Evolutionary conservation across 92 coral and sea anemone species (phyloP).

Genomic region (Parazoanthus darwini): DNA sequence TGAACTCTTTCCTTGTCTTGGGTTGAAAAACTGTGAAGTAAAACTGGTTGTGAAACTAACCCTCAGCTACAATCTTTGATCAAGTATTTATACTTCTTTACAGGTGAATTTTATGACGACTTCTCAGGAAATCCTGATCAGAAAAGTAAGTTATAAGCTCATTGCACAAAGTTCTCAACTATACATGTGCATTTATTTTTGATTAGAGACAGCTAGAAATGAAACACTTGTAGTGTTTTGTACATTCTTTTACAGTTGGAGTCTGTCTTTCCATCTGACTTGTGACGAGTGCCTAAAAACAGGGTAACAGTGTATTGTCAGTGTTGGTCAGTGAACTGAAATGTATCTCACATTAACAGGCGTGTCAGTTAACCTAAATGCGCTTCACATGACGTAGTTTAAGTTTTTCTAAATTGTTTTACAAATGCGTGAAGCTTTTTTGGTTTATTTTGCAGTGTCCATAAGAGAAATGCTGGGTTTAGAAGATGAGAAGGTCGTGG

Average conservation of each 20-base stretch:
- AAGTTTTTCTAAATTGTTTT: too few relatives aligned
- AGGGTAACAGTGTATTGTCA: too few relatives aligned
- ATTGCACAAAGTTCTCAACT: neutral
- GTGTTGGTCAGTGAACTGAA: too few relatives aligned
- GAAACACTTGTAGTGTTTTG: neutral
- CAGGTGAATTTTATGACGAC: conserved; percentile 74
- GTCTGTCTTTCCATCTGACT: too few relatives aligned
- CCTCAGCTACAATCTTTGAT: too few relatives aligned
- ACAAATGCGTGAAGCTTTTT: neutral
- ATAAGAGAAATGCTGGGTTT: conserved; percentile 92
- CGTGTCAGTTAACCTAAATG: neutral
- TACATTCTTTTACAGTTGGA: neutral
- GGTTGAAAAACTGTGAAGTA: too few relatives aligned
- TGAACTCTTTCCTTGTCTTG: too few relatives aligned
- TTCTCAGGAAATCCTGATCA: conserved; percentile 81
- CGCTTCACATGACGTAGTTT: neutral
- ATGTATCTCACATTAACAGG: neutral
- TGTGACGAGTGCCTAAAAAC: too few relatives aligned
- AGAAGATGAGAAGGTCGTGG: conserved; percentile 74
- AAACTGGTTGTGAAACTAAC: too few relatives aligned
- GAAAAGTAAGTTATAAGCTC: conserved; percentile 34
- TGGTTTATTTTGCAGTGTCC: conserved; percentile 46
- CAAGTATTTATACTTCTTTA: neutral
- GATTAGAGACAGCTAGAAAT: neutral
- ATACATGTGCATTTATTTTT: neutral